Evolutionary conservation across 2,888 invertebrate genomes (phyloP).

Genomic region (Cheilosia vernalis): DNA sequence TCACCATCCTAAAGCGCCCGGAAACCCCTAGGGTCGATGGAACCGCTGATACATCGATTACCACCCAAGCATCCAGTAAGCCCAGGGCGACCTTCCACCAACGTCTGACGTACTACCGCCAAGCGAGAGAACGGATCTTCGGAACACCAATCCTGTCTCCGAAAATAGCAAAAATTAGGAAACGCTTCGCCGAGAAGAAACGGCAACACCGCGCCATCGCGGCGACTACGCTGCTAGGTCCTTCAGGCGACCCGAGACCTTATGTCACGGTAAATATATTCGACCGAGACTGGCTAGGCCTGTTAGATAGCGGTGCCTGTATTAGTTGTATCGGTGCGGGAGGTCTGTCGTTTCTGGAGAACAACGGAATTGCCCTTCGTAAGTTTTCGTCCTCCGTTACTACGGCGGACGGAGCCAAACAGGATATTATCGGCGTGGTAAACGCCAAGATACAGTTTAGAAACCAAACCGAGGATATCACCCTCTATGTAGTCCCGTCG

Average conservation of each 20-base stretch:
- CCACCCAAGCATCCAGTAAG: neutral
- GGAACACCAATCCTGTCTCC: neutral
- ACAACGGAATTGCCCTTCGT: neutral
- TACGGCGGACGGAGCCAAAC: neutral
- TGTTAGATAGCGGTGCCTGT: neutral
- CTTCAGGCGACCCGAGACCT: neutral
- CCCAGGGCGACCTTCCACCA: neutral
- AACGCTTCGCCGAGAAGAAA: constrained; percentile 4
- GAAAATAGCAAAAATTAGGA: neutral
- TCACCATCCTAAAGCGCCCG: too few species aligned
- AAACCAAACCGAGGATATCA: neutral
- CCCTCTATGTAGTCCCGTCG: neutral
- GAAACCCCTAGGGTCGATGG: too few species aligned
- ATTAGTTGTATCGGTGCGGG: neutral
- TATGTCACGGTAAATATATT: neutral
- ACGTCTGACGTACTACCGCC: neutral
- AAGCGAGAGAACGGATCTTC: neutral
- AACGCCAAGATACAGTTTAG: neutral
- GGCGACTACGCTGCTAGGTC: neutral
- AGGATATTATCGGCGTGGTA: neutral
- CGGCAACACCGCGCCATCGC: constrained; percentile 11
- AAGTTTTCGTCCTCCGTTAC: neutral
- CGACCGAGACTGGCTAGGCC: neutral
- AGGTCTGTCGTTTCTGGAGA: neutral
- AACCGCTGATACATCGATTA: neutral